A percentile compares a stretch with the other conserved stretches of the same genome.
These are phyloP conservation scores for Calameuta pallipes DNA, from an alignment of 2,888 invertebrate species.

Conservation along the genomic window DNA sequence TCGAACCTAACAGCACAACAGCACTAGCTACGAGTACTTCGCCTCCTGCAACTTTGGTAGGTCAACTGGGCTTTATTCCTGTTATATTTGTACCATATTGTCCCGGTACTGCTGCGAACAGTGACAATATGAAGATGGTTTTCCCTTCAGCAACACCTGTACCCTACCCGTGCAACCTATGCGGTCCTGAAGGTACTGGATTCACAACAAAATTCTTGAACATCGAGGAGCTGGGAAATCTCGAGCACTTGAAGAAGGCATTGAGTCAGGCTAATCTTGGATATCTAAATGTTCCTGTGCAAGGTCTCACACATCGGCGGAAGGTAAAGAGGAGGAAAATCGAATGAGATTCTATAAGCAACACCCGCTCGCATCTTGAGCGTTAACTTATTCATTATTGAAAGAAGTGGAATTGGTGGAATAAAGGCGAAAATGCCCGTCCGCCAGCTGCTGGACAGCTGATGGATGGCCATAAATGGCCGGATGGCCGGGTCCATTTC, in stretches of 20 bases:
- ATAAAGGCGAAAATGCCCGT: constrained; percentile 31
- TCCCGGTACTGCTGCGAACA: constrained; percentile 67
- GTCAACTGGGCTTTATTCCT: constrained; percentile 74
- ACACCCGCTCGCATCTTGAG: constrained; percentile 2
- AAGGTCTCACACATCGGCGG: constrained; percentile 24
- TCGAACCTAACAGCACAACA: constrained; percentile 67
- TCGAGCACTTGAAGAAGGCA: constrained; percentile 43
- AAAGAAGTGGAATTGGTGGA: constrained; percentile 13
- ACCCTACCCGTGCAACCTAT: constrained; percentile 73
- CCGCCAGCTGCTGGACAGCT: constrained; percentile 45
- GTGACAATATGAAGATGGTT: constrained; percentile 67
- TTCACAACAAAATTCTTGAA: constrained; percentile 35
- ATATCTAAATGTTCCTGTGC: constrained; percentile 51
- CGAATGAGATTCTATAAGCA: constrained; percentile 23
- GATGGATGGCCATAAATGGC: not conserved
- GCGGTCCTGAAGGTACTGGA: constrained; percentile 61
- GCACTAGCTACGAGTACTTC: constrained; percentile 39
- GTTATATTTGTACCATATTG: constrained; percentile 79
- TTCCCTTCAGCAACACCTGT: constrained; percentile 74
- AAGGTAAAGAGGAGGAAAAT: constrained; percentile 33
- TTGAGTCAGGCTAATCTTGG: constrained; percentile 50
- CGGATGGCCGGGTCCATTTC: too few species aligned
- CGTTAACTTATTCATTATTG: constrained; percentile 22
- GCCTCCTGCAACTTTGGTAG: constrained; percentile 43
- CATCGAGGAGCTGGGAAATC: constrained; percentile 42